Percentiles rank a stretch among this genome's conserved stretches.
Evolutionary conservation across 1,140 invertebrate species (phyloP).

Genomic region (Zeugodacus cucurbitae): DNA sequence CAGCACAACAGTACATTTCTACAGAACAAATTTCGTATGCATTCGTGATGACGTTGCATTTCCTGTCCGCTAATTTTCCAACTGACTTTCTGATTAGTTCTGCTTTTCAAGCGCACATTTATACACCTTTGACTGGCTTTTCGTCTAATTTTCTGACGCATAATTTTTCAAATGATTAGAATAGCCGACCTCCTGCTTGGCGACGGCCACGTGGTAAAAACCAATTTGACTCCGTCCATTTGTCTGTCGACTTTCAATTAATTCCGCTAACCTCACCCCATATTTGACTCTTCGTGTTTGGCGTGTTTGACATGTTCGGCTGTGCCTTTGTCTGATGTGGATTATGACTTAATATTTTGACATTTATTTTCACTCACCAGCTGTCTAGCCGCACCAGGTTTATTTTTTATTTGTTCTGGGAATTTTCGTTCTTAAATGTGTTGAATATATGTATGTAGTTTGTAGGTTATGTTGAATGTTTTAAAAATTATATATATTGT

Average conservation of each 20-base stretch:
- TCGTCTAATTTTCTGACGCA: not conserved
- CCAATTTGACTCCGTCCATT: not conserved
- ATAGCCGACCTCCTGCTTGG: not conserved
- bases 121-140: not conserved
- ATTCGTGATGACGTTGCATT: conserved; percentile 15
- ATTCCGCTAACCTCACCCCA: not conserved
- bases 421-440: not conserved
- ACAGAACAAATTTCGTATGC: not conserved
- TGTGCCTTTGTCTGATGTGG: not conserved
- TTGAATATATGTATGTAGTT: not conserved
- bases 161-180: conserved; percentile 29
- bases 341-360: not conserved
- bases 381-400: not conserved
- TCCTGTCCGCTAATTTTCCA: not conserved
- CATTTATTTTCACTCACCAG: not conserved
- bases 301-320: not conserved
- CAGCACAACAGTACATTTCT: not conserved
- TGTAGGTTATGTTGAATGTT: not conserved
- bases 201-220: not conserved
- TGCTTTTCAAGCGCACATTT: not conserved
- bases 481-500: no score
- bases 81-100: not conserved
- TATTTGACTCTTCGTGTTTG: not conserved
- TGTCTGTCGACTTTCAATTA: not conserved
- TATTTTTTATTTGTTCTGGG: not conserved